phyloP scores from a whole-genome alignment of 2,888 invertebrate genomes.

The Caenorhabditis uteleia region DNA sequence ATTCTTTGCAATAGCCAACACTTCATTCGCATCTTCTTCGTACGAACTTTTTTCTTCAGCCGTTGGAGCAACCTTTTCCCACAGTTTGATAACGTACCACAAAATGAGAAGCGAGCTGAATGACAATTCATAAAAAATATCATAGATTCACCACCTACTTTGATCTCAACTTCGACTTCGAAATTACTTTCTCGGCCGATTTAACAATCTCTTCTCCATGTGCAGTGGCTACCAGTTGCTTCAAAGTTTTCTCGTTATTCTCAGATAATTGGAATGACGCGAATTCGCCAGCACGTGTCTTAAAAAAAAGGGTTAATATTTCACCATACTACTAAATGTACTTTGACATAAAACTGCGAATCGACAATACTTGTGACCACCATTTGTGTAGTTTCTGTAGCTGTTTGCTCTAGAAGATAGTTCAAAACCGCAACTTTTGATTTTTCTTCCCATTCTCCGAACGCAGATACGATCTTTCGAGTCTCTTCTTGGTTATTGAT shows the following conservation, averaged over 20 bases:
- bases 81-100: slow-evolving; percentile 36
- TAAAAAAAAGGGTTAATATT: not conserved
- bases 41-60: slow-evolving; percentile 27
- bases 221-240: slow-evolving; percentile 33
- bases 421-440: slow-evolving; percentile 20
- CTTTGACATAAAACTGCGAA: slow-evolving; percentile 34
- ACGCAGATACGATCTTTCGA: slow-evolving; percentile 23
- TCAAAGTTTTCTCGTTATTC: slow-evolving; percentile 42
- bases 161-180: slow-evolving; percentile 19
- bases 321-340: not conserved
- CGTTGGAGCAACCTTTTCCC: slow-evolving; percentile 25
- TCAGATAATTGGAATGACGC: slow-evolving; percentile 45
- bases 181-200: slow-evolving; percentile 35
- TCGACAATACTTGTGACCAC: slow-evolving; percentile 32
- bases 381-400: slow-evolving; percentile 27
- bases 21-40: slow-evolving; percentile 28
- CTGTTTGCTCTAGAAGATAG: slow-evolving; percentile 15
- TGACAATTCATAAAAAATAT: not conserved
- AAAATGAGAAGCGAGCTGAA: slow-evolving; percentile 41
- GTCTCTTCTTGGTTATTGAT: slow-evolving; percentile 26
- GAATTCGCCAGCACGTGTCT: slow-evolving; percentile 49
- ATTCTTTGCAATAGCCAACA: slow-evolving; percentile 37
- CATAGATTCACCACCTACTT: slow-evolving; percentile 18
- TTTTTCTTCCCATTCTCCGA: slow-evolving; percentile 32
- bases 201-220: slow-evolving; percentile 38